Conservation (phyloP, 2,113 vertebrate genomes). For the Bubalus kerabau region DNA sequence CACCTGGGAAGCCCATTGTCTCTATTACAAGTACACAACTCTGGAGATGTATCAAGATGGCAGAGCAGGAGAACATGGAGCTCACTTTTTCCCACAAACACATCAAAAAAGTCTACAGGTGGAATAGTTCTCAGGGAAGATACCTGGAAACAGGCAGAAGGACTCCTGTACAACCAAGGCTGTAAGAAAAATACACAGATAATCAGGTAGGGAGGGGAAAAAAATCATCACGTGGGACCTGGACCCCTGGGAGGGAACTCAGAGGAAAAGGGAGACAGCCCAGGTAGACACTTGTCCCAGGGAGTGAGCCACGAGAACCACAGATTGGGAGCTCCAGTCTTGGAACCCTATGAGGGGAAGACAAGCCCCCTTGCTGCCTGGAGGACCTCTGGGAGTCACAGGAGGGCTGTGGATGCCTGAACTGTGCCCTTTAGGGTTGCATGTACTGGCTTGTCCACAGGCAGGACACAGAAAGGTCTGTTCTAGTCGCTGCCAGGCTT, state of each 20-base stretch:
- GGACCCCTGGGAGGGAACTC: not conserved
- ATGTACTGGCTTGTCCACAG: not conserved
- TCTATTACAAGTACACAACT: not conserved
- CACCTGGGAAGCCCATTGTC: not conserved
- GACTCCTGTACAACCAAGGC: not conserved
- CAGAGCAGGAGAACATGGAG: not conserved
- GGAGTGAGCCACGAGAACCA: not conserved
- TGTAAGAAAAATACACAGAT: not conserved
- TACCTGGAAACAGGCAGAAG: not conserved
- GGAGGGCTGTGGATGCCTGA: not conserved
- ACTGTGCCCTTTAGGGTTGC: not conserved
- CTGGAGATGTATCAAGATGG: not conserved
- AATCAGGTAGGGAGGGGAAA: not conserved
- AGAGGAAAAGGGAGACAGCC: not conserved
- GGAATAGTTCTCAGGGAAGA: not conserved
- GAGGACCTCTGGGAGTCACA: not conserved
- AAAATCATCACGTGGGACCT: not conserved
- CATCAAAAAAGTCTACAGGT: not conserved
- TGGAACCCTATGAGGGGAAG: accelerated
- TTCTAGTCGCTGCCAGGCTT: not conserved
- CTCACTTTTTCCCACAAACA: not conserved
- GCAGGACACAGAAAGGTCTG: not conserved
- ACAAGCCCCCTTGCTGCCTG: not conserved
- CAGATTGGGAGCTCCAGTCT: not conserved
- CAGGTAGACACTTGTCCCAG: not conserved